Evolutionary conservation across 2,888 invertebrate genomes (phyloP).

Genomic region (Morpho deidamia): DNA sequence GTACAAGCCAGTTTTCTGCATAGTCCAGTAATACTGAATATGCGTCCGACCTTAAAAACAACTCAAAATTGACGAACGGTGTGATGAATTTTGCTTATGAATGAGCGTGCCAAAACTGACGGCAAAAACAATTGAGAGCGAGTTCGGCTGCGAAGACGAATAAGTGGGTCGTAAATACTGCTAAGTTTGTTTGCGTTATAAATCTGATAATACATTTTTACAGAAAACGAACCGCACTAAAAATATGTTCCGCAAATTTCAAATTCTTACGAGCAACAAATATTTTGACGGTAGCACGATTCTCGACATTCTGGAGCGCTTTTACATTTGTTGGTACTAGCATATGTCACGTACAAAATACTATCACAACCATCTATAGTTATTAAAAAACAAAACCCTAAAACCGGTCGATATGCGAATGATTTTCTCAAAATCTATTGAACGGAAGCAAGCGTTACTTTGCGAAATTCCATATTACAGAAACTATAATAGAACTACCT

Average conservation of each 20-base stretch:
- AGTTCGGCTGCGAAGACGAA: constrained; percentile 26
- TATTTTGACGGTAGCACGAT: neutral
- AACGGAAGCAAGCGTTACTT: too few relatives aligned
- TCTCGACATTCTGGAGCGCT: too few relatives aligned
- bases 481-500: too few relatives aligned
- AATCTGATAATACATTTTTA: constrained; percentile 27
- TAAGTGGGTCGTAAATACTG: constrained; percentile 32
- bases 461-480: too few relatives aligned
- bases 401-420: too few relatives aligned
- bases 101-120: constrained; percentile 16
- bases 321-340: too few relatives aligned
- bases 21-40: neutral
- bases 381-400: too few relatives aligned
- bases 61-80: neutral
- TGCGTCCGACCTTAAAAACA: neutral
- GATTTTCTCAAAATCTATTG: too few relatives aligned
- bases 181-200: constrained; percentile 31
- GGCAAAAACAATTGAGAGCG: constrained; percentile 33
- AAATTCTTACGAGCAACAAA: neutral
- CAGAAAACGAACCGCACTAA: constrained; percentile 8
- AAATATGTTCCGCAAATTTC: neutral
- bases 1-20: too few relatives aligned
- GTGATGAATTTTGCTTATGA: constrained; percentile 7
- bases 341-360: too few relatives aligned
- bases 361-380: too few relatives aligned